Percentiles rank a stretch among this genome's conserved stretches.
Evolutionary conservation across 2,888 invertebrate genomes (phyloP).

Genomic region (Hedychridium roseum): DNA sequence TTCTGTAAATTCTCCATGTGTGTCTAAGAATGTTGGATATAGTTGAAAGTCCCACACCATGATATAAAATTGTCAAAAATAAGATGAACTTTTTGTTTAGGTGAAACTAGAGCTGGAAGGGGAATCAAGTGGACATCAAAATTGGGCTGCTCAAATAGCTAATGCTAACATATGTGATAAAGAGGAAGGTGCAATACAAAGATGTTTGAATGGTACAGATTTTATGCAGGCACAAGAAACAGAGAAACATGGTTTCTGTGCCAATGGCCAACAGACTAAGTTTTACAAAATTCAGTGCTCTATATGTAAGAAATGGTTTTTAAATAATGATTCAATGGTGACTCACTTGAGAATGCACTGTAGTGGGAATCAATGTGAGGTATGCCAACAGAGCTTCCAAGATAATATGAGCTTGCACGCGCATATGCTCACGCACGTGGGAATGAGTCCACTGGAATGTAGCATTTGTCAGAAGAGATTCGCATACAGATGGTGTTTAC

Average conservation of each 20-base stretch:
- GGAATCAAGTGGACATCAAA: conserved; percentile 50
- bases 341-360: conserved; percentile 56
- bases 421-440: conserved; percentile 57
- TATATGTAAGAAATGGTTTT: conserved; percentile 60
- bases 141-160: conserved; percentile 53
- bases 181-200: conserved; percentile 48
- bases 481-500: conserved; percentile 54
- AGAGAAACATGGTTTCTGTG: conserved; percentile 32
- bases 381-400: conserved; percentile 53
- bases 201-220: conserved; percentile 38
- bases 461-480: conserved; percentile 56
- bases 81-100: too few relatives aligned
- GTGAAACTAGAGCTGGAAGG: conserved; percentile 57
- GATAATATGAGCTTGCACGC: conserved; percentile 51
- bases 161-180: conserved; percentile 50
- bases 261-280: conserved; percentile 46
- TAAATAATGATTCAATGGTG: conserved; percentile 60
- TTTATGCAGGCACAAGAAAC: conserved; percentile 29
- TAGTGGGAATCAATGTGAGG: conserved; percentile 52
- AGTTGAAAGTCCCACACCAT: background rate
- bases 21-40: background rate
- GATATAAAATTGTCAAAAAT: too few relatives aligned
- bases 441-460: conserved; percentile 55
- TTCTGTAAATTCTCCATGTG: background rate
- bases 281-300: conserved; percentile 60